Base-by-base conservation (phyloP, 2,888 invertebrate species). In the Protodeltote pygarga region DNA sequence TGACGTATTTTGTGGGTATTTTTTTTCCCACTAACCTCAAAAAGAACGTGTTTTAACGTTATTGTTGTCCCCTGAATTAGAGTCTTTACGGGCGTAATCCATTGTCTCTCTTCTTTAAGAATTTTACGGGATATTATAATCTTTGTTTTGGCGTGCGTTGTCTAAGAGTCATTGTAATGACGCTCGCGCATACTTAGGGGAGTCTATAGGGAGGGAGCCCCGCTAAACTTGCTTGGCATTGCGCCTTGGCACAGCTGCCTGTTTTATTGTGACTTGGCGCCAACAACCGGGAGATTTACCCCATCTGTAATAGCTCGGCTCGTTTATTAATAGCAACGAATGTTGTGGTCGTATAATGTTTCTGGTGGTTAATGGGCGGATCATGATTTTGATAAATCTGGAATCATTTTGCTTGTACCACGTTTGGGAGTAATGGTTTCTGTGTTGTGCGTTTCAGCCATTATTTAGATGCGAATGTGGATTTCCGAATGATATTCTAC, bases 151-250 rank as follows among this genome's bases (percentile, higher is more conserved):
- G 68, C 54, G 49, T 41, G 38, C 52, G 52, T 41, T 10, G 45
- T 45, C 28, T 45, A 52, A 60, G 46, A 45, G 32, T 38, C 33
- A 32, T 16, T 66, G 47, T 70, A 58, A 58, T 62, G 68, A 58
- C 52, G 37, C 49, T 51, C 45, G 48, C 42, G 52, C 52, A 64
- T 50, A 34, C 49, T 55, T 41, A n/a, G n/a, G 51, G 54, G 39
- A 40, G 53, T 58, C 65, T 65, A 54, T 52, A 57, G 64, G 48
- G 54, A 51, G 62, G 63, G 57, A 50, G 54, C 49, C 38, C 46
- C 48, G 65, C 54, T 73, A 75, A 84, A 87, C 77, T 84, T 77
- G 81, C 77, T 85, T 87, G 87, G 87, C 87, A 85, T 64, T 45
- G 65, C 73, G 79, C 80, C 84, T 85, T 85, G 85, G 85, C 85